Evolutionary conservation across 1,140 invertebrate species (phyloP).

Genomic region (Theocolax elegans): DNA sequence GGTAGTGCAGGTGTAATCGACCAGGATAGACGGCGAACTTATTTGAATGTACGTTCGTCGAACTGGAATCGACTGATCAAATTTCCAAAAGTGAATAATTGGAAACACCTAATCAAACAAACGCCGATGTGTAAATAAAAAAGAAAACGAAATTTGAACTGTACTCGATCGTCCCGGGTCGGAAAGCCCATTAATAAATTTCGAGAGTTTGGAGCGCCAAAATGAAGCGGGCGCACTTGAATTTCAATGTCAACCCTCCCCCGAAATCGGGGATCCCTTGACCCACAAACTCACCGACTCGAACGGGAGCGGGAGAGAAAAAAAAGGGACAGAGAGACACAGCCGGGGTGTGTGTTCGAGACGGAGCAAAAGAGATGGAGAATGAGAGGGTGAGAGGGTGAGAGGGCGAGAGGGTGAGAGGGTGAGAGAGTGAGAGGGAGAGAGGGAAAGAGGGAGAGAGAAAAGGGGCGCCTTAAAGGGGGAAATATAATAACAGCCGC

Average conservation of each 20-base stretch:
- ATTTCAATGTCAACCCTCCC: slow-evolving; percentile 34
- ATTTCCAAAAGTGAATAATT: too few relatives aligned
- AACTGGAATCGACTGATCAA: too few relatives aligned
- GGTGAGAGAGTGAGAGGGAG: not conserved
- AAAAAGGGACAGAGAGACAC: not conserved
- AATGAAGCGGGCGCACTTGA: slow-evolving; percentile 7
- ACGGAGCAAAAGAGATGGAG: not conserved
- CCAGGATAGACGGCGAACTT: too few relatives aligned
- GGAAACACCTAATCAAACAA: too few relatives aligned
- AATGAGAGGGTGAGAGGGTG: not conserved
- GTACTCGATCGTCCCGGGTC: too few relatives aligned
- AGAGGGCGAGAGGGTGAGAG: not conserved
- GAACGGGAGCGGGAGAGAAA: not conserved
- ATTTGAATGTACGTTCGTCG: too few relatives aligned
- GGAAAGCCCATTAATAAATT: slow-evolving; percentile 35
- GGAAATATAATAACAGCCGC: not conserved
- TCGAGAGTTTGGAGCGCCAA: slow-evolving; percentile 2
- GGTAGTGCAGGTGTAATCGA: too few relatives aligned
- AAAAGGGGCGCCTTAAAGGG: not conserved
- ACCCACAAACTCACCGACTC: slow-evolving; percentile 43
- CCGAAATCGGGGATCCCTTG: slow-evolving; percentile 24
- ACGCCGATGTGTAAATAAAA: too few relatives aligned
- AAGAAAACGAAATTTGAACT: too few relatives aligned
- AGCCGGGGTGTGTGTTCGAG: not conserved
- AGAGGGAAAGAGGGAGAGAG: slow-evolving; percentile 12